These are phyloP conservation scores for Centrocercus urophasianus DNA, from an alignment of 2,113 vertebrate genomes.

Conservation along the genomic window DNA sequence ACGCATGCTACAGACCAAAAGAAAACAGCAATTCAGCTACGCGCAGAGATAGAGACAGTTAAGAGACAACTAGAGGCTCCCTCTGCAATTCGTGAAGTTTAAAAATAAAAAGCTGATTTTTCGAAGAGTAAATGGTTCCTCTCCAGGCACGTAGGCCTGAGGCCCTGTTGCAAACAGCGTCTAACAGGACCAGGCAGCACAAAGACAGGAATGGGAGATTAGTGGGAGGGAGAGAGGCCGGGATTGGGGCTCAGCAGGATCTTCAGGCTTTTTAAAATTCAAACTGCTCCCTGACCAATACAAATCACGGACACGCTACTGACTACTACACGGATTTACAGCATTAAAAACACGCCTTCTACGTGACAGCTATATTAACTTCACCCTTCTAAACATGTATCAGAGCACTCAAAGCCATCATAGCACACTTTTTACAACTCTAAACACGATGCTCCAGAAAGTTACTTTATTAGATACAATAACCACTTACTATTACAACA, in stretches of 20 bases:
- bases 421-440: constrained; percentile 8
- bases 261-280: constrained; percentile 86
- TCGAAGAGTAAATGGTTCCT: constrained; percentile 55
- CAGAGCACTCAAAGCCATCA: not conserved
- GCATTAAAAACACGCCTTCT: constrained; percentile 81
- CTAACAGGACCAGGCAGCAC: constrained; percentile 85
- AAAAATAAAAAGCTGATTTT: constrained; percentile 61
- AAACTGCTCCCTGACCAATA: constrained; percentile 85
- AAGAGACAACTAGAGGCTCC: constrained; percentile 20
- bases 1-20: not conserved
- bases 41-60: constrained; percentile 28
- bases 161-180: constrained; percentile 79
- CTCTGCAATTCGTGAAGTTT: constrained; percentile 51
- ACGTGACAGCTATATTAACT: constrained; percentile 84
- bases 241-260: constrained; percentile 84
- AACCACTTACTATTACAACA: constrained; percentile 15
- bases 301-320: constrained; percentile 81
- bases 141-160: constrained; percentile 69
- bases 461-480: constrained; percentile 51
- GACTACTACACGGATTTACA: constrained; percentile 83
- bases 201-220: constrained; percentile 86
- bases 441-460: constrained; percentile 52
- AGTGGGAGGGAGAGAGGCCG: constrained; percentile 83
- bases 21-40: constrained; percentile 2
- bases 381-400: constrained; percentile 74